Evolutionary conservation across 1,140 invertebrate species (phyloP), one percentile per base, ranked within the genome.

Genomic region (Scaptomyza montana): DNA sequence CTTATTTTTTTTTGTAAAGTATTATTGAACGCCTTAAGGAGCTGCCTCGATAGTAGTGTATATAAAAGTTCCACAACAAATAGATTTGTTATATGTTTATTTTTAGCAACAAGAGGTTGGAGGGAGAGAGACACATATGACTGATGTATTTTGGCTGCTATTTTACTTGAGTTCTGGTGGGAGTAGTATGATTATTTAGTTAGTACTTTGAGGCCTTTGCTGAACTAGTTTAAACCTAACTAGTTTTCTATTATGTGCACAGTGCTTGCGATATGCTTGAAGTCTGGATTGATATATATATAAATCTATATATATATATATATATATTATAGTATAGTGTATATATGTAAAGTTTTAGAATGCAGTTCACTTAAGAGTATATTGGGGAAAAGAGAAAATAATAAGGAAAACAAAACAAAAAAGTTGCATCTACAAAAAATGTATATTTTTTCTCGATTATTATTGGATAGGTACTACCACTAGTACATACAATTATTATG

Each of bases 211-310:
- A 73, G 56, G 70, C 56, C 45, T 68, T 25, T 50, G 75, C 78
- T 78, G 69, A 70, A 78, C 68, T 79, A 62, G 39, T 61, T 78
- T 21, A 25, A 25, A 25, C 47, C 3, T 59, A 36, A n/a, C 16
- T 50, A 51, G 39, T 77, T 84, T n/a, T 43, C 12, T 43, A n/a
- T 43, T 43, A 43, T 5, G 39, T 43, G 80, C 77, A 84, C 80
- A 77, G 76, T 73, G 67, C 77, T 86, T 65, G 84, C 84, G 82
- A 86, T 86, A 86, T 86, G 82, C 80, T 78, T 89, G 82, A 86
- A 54, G 84, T 86, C 74, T 49, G 70, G 53, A 71, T 82, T 70
- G 75, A 76, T 74, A 77, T n/a, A n/a, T n/a, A n/a, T n/a, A n/a
- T n/a, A n/a, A n/a, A n/a, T n/a, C n/a, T n/a, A n/a, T n/a, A 16